Evolutionary conservation across 2,113 vertebrate genomes (phyloP), one percentile per base, ranked within the genome.

Genomic region (Eptatretus burgeri): DNA sequence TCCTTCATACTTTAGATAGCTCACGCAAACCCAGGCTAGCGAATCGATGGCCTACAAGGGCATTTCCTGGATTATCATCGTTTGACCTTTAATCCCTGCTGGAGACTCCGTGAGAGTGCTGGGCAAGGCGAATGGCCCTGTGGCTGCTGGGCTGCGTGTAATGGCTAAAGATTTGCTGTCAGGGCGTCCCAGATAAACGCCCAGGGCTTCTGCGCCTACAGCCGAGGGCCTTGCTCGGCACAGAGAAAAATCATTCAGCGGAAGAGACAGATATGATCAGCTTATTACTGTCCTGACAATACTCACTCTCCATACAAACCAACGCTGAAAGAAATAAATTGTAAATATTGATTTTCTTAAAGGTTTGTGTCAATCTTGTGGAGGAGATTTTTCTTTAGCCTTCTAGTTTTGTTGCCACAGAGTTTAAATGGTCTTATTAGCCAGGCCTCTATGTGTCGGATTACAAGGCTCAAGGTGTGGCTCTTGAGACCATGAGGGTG

Each of bases 161-260:
- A 60, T 60, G 56, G 56, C 56, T 60, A 60, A 60, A 60, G 56
- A 60, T 60, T 60, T 60, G 20, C 56, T 60, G 56, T 60, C 56
- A 60, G n/a, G 56, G n/a, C 56, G n/a, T 9, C n/a, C 56, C 56
- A 60, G 56, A 60, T 60, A 60, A 60, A 60, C 56, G 56, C 56
- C 56, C 20, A 10, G n/a, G 20, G 20, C 56, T 11, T 17, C 56
- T n/a, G 20, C 20, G 56, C 20, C 20, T 60, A 20, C 56, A 60
- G n/a, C 56, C n/a, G 20, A 60, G 20, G 56, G 20, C n/a, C 20
- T 13, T 20, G 56, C 56, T 60, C 56, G n/a, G n/a, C 20, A 20
- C 56, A 60, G 27, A 41, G 56, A 60, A 60, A 60, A 60, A 60
- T 60, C 56, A 60, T 60, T 60, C 56, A 60, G 56, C 56, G 11